These are phyloP conservation scores for human DNA, from an alignment of 2,113 vertebrate genomes.

Conservation along the genomic window DNA sequence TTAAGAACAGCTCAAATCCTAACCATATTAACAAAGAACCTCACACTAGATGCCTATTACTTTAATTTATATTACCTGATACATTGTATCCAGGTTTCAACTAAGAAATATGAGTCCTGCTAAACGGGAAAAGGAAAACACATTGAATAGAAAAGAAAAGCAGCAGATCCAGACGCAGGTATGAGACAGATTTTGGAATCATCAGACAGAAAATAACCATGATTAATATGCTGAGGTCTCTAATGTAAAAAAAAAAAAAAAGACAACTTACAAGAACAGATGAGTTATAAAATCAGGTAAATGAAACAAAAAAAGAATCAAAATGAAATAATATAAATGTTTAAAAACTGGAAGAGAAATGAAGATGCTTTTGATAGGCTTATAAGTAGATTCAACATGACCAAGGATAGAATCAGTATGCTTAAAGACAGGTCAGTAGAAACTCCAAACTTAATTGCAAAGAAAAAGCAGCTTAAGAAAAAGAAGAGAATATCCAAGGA, in stretches of 20 bases:
- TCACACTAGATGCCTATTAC: no score
- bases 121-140: not conserved
- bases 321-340: not conserved
- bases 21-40: no score
- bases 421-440: not conserved
- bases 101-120: not conserved
- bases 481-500: not conserved
- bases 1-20: not conserved
- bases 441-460: not conserved
- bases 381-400: not conserved
- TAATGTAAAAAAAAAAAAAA: not conserved
- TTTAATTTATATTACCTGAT: no score
- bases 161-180: not conserved
- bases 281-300: not conserved
- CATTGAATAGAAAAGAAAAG: not conserved
- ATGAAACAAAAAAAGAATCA: not conserved
- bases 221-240: not conserved
- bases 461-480: not conserved
- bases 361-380: not conserved
- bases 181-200: not conserved
- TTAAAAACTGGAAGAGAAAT: not conserved
- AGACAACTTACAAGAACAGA: not conserved
- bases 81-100: not conserved
- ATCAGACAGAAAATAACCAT: not conserved
- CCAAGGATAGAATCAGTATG: not conserved